Conservation (phyloP, 2,888 invertebrate species). For the Coremacera marginata region DNA sequence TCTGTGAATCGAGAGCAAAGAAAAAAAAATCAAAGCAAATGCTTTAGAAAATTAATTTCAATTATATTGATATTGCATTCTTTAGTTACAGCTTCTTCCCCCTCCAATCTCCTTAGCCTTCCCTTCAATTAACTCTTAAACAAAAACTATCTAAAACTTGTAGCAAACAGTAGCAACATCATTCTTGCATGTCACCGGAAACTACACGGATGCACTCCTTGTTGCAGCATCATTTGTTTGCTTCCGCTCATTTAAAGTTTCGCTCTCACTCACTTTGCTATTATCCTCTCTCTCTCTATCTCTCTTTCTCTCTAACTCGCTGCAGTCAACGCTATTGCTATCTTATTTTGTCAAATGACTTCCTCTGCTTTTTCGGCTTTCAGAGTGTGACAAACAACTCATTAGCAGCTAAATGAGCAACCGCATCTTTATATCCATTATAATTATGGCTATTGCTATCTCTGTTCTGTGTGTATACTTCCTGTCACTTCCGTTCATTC, state of each 20-base stretch:
- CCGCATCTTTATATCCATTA: not conserved
- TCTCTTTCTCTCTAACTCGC: not conserved
- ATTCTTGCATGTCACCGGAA: too few species aligned
- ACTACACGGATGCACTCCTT: too few species aligned
- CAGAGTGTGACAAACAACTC: not conserved
- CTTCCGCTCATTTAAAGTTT: not conserved
- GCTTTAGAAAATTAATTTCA: too few species aligned
- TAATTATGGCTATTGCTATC: not conserved
- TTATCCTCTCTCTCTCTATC: too few species aligned
- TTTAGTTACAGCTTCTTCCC: too few species aligned
- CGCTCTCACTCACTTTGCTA: not conserved
- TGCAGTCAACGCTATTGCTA: not conserved
- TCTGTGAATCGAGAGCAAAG: too few species aligned
- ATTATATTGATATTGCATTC: too few species aligned
- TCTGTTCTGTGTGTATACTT: not conserved
- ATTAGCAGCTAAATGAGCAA: not conserved
- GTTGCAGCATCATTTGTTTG: not conserved
- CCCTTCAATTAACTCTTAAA: too few species aligned
- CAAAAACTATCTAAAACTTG: too few species aligned
- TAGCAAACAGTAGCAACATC: too few species aligned
- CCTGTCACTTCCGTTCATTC: constrained; percentile 3
- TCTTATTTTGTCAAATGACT: not conserved
- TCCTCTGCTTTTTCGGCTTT: not conserved
- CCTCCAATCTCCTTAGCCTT: too few species aligned
- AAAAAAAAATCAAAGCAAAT: too few species aligned